Evolutionary conservation across 1,140 invertebrate species (phyloP), one percentile per base, ranked within the genome.

Genomic region (Aethina tumida): DNA sequence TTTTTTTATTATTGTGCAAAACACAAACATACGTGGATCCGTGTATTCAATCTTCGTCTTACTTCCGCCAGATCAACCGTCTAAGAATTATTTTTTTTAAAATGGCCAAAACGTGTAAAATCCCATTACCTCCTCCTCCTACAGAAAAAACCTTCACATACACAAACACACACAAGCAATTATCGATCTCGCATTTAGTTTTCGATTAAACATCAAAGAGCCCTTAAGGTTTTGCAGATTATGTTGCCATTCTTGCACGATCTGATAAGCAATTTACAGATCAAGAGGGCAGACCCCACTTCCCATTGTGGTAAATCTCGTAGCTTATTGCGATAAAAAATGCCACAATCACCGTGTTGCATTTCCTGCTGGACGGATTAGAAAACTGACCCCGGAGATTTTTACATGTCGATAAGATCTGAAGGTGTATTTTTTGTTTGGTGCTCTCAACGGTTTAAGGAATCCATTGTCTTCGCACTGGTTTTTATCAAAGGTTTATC

Each of bases 211-310:
- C 43, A 25, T 45, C 43, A 45, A 45, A 45, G 33, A 18, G 35
- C 36, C 43, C 33, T 45, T 39, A 22, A 32, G 35, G 20, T 34
- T 32, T 39, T 26, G 33, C 16, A 32, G 43, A 39, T 45, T 40
- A 38, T 38, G 16, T 29, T 33, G 21, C 24, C 16, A 35, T 42
- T 42, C 32, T 42, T 17, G 26, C 17, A 9, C 8, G 32, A 42
- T 42, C 40, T 45, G 43, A 45, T 45, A 45, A 45, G 37, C 37
- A 30, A 41, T 40, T 35, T 41, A 10, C 9, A 26, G 33, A 35
- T 35, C 25, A 35, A 10, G 20, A 2, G 8, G 8, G 13, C 33
- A 7, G 22, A 24, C 22, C 25, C 33, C 20, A 15, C 16, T 15
- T 15, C 19, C 3, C 12, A n/a, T 24, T n/a, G n/a, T 7, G 22